These are phyloP conservation scores for Amphiprion ocellaris DNA, from an alignment of 2,113 vertebrate genomes.

Conservation along the genomic window DNA sequence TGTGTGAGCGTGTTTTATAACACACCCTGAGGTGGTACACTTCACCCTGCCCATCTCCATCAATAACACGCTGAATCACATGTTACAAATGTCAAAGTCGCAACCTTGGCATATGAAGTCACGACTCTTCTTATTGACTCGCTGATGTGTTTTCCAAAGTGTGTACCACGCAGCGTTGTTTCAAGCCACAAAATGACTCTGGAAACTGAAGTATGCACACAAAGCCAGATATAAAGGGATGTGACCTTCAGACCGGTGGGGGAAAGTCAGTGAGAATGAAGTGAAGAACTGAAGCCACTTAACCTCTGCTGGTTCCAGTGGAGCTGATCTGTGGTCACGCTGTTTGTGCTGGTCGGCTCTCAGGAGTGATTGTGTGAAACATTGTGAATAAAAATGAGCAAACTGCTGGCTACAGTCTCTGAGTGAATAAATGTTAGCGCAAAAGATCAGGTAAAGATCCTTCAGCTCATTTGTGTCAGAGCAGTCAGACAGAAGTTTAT, in stretches of 20 bases:
- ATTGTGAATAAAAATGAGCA: constrained; percentile 27
- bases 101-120: constrained; percentile 72
- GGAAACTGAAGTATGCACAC: background rate
- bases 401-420: background rate
- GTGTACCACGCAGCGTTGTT: background rate
- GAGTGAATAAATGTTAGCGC: constrained; percentile 3
- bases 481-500: constrained; percentile 2
- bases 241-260: constrained; percentile 1
- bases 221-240: background rate
- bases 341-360: constrained; percentile 1
- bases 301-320: constrained; percentile 21
- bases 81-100: constrained; percentile 62
- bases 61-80: constrained; percentile 71
- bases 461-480: constrained; percentile 12
- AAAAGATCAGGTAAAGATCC: background rate
- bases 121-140: constrained; percentile 18
- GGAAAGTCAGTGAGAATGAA: background rate
- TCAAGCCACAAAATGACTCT: background rate
- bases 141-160: background rate
- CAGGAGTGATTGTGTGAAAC: background rate
- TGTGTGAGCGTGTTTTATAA: constrained; percentile 52
- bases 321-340: constrained; percentile 2
- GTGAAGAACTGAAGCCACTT: constrained; percentile 20
- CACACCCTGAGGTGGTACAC: constrained; percentile 61
- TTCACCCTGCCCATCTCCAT: constrained; percentile 65